phyloP scores from a whole-genome alignment of 2,113 vertebrate species.

The Speoplatyrhinus poulsoni region DNA sequence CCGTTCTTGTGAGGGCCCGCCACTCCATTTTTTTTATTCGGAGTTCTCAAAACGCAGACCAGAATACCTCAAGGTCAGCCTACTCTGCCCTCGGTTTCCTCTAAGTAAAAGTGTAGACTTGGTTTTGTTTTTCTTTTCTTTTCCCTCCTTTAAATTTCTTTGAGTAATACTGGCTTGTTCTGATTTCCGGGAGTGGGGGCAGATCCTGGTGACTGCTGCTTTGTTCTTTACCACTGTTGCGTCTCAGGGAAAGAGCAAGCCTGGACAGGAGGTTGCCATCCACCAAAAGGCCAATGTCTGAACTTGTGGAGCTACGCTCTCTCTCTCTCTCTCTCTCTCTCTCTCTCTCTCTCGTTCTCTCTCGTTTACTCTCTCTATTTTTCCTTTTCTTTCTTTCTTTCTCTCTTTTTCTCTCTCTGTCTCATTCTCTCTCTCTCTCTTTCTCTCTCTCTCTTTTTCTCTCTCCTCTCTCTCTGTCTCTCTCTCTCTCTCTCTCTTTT shows the following conservation, averaged over 20 bases:
- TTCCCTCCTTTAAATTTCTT: not conserved
- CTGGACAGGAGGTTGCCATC: constrained; percentile 71
- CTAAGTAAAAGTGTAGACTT: not conserved
- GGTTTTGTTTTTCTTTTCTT: not conserved
- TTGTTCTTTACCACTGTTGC: constrained; percentile 74
- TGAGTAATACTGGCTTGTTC: constrained; percentile 39
- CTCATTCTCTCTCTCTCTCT: constrained; percentile 24
- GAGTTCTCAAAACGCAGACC: constrained; percentile 9
- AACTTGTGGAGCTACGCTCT: constrained; percentile 64
- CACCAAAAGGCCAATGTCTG: constrained; percentile 59
- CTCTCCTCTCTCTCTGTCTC: no score
- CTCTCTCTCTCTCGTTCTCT: no score
- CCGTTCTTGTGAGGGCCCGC: not conserved
- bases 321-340: not conserved
- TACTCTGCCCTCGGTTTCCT: constrained; percentile 2
- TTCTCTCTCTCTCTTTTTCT: not conserved
- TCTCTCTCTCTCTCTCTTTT: not conserved
- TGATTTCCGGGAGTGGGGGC: constrained; percentile 55
- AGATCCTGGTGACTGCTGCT: constrained; percentile 64
- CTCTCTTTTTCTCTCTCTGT: not conserved
- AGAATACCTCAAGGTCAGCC: constrained; percentile 20
- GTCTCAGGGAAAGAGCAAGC: constrained; percentile 62
- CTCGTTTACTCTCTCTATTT: no score
- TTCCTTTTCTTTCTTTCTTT: no score
- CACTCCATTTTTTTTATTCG: constrained; percentile 4